A percentile compares a stretch with the other conserved stretches of the same genome.
Evolutionary conservation across 1,140 invertebrate species (phyloP).

Genomic region (Tetragnatha versicolor): DNA sequence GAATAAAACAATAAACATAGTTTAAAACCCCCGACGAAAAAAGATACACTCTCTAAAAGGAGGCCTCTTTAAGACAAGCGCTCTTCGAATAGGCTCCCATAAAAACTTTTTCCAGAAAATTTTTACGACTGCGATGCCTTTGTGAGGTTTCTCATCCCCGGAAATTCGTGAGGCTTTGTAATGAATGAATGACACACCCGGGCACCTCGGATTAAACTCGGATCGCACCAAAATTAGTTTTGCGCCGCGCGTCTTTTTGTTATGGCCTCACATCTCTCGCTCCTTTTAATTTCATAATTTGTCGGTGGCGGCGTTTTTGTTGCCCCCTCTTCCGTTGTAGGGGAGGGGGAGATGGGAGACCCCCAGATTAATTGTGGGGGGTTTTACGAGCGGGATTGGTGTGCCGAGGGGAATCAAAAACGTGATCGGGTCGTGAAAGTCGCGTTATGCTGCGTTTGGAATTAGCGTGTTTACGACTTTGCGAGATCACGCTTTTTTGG

Average conservation of each 20-base stretch:
- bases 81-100: slow-evolving; percentile 32
- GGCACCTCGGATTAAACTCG: slow-evolving; percentile 5
- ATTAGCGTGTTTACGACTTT: slow-evolving; percentile 16
- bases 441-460: background rate
- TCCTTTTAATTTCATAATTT: too few relatives aligned
- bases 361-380: background rate
- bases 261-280: too few relatives aligned
- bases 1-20: slow-evolving; percentile 36
- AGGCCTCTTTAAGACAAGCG: background rate
- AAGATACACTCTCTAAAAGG: background rate
- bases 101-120: slow-evolving; percentile 40
- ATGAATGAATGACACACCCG: slow-evolving; percentile 6
- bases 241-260: too few relatives aligned
- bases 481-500: background rate
- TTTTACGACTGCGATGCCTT: slow-evolving; percentile 43
- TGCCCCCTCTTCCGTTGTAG: too few relatives aligned
- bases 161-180: slow-evolving; percentile 16
- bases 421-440: slow-evolving; percentile 25
- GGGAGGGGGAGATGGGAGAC: background rate
- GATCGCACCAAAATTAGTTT: slow-evolving; percentile 6
- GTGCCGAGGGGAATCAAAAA: background rate
- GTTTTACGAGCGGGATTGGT: background rate
- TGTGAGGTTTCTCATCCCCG: background rate
- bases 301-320: too few relatives aligned
- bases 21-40: background rate